Evolutionary conservation across 1,140 invertebrate genomes (phyloP).

Genomic region (Popillia japonica): DNA sequence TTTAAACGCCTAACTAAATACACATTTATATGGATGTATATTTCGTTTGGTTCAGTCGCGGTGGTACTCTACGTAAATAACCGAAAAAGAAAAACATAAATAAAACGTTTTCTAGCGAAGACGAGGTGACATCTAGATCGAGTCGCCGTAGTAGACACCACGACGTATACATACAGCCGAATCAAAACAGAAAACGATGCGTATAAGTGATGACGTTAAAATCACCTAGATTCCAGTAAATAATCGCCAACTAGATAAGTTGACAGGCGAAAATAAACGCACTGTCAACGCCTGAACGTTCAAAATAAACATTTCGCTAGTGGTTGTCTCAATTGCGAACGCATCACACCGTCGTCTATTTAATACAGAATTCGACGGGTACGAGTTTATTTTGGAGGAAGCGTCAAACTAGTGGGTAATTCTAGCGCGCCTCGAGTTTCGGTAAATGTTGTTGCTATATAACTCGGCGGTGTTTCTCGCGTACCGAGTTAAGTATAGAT

Average conservation of each 20-base stretch:
- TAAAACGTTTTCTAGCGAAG: background rate
- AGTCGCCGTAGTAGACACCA: too few relatives aligned
- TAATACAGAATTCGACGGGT: background rate
- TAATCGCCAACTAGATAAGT: slow-evolving; percentile 24
- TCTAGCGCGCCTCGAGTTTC: background rate
- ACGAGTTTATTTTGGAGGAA: background rate
- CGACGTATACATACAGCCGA: too few relatives aligned
- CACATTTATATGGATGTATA: background rate
- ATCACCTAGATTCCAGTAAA: slow-evolving; percentile 21
- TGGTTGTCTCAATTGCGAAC: slow-evolving; percentile 21
- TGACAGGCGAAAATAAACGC: slow-evolving; percentile 29
- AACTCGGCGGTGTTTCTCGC: background rate
- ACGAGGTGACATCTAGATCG: too few relatives aligned
- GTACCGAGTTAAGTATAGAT: background rate
- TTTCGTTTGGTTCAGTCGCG: background rate
- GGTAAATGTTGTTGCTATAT: background rate
- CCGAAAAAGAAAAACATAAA: background rate
- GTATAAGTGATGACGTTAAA: background rate
- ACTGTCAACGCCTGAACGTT: background rate
- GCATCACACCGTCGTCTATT: background rate
- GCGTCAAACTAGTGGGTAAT: background rate
- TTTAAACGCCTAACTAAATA: background rate
- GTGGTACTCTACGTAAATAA: background rate
- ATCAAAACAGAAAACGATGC: background rate
- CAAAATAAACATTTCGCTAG: slow-evolving; percentile 34